Percentiles rank a stretch among this genome's conserved stretches.
Conservation (phyloP, 2,888 invertebrate species). For the Torymus texanus region DNA sequence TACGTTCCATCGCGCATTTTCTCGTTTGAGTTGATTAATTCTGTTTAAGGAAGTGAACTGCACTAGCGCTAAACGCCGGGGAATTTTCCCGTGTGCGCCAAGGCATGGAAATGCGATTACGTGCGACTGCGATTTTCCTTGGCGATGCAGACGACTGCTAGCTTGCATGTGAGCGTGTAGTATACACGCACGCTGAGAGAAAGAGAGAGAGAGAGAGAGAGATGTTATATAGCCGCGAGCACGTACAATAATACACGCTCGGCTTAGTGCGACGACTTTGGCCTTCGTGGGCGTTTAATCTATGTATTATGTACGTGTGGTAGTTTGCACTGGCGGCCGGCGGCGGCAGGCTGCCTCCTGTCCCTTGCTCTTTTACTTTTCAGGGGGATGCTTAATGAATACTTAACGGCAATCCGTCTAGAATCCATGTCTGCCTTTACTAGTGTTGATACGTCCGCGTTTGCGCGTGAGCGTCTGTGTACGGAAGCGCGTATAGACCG, state of each 20-base stretch:
- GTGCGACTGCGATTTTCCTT: no score
- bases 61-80: no score
- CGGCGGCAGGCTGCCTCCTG: no score
- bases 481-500: background rate
- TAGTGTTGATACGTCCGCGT: background rate
- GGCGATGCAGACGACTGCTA: no score
- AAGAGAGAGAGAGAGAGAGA: slow-evolving; percentile 9
- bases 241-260: slow-evolving; percentile 24
- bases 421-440: background rate
- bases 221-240: background rate
- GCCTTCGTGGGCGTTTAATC: slow-evolving; percentile 36
- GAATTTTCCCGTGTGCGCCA: no score
- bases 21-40: no score
- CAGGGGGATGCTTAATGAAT: slow-evolving; percentile 31
- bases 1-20: no score
- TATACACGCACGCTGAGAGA: background rate
- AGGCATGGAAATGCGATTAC: no score
- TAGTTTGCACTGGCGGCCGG: background rate
- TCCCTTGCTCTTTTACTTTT: background rate
- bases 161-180: no score
- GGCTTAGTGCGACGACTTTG: slow-evolving; percentile 38
- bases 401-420: slow-evolving; percentile 35
- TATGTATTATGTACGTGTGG: slow-evolving; percentile 1
- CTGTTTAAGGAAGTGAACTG: no score
- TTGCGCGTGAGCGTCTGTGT: background rate